Evolutionary conservation across 1,140 invertebrate genomes (phyloP), one percentile per base, ranked within the genome.

Genomic region (Drosophila nikananu): DNA sequence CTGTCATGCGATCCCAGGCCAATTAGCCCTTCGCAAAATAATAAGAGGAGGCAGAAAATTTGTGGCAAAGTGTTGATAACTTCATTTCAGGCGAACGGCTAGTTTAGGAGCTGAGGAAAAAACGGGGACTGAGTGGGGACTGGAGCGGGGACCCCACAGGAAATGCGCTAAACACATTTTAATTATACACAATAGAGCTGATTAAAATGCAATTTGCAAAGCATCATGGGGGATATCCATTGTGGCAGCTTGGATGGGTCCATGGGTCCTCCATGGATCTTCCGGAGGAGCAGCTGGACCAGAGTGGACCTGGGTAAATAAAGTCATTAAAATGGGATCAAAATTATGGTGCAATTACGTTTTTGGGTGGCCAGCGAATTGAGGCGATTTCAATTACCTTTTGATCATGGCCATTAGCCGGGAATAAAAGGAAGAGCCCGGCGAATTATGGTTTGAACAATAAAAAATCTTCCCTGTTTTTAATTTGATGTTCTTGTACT

Each of bases 261-360:
- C 51, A 37, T 25, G 66, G 44, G 49, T 62, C 44, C 6, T 32
- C 9, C 30, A 10, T 10, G 30, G 17, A 41, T 57, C 70, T 27
- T 25, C 46, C 21, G 70, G 39, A 48, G n/a, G 37, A 32, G 54
- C 54, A 62, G 30, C 32, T 57, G 54, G 32, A 68, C 30, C 75
- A 49, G 57, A 59, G 58, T 25, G 52, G 13, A 17, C 58, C 58
- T 67, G 41, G 61, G 41, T 60, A 84, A 89, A 89, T 89, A 86
- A 90, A 90, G 86, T 90, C 86, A 90, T 90, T 90, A 90, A 90
- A 90, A 82, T 90, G 75, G 81, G 89, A 90, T 90, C 86, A 90
- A 90, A 86, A 90, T 90, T 72, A 90, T 82, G 82, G 68, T 74
- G 79, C 79, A 90, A 90, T 90, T 90, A 90, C 66, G 42, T 68